phyloP scores from a whole-genome alignment of 1,140 invertebrate genomes.

The Sarcophaga peregrina region DNA sequence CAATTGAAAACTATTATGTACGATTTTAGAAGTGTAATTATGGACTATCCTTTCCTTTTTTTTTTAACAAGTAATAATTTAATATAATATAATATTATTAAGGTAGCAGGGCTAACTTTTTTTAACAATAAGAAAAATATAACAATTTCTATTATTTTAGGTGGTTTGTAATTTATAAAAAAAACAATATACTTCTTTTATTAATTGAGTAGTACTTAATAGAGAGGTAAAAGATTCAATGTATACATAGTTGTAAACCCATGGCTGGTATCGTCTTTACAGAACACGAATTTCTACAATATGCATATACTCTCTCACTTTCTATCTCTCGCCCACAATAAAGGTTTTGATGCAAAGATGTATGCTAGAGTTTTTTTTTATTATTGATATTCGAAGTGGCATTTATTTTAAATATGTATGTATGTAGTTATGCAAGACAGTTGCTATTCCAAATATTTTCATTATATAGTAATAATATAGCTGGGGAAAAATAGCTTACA shows the following conservation, averaged over 20 bases:
- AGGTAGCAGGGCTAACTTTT: neutral
- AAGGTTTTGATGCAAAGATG: neutral
- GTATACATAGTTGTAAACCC: too few species aligned
- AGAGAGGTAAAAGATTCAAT: neutral
- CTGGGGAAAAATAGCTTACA: neutral
- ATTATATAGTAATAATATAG: neutral
- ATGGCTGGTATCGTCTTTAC: conserved; percentile 23
- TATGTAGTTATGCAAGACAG: too few species aligned
- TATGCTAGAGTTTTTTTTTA: neutral
- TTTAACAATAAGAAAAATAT: neutral
- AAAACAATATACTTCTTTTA: too few species aligned
- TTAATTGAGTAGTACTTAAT: neutral
- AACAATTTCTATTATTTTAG: neutral
- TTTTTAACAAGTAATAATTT: neutral
- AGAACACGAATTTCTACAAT: neutral
- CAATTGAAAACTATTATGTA: neutral
- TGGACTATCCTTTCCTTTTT: neutral
- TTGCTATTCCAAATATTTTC: too few species aligned
- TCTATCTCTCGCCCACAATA: too few species aligned
- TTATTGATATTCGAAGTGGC: too few species aligned
- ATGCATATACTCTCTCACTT: neutral
- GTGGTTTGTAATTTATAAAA: conserved; percentile 16
- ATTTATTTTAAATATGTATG: too few species aligned
- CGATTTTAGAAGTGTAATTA: neutral
- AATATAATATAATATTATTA: neutral